Percentiles rank a stretch among this genome's conserved stretches.
Conservation (phyloP, 2,888 invertebrate genomes). For the Abscondita cerata region DNA sequence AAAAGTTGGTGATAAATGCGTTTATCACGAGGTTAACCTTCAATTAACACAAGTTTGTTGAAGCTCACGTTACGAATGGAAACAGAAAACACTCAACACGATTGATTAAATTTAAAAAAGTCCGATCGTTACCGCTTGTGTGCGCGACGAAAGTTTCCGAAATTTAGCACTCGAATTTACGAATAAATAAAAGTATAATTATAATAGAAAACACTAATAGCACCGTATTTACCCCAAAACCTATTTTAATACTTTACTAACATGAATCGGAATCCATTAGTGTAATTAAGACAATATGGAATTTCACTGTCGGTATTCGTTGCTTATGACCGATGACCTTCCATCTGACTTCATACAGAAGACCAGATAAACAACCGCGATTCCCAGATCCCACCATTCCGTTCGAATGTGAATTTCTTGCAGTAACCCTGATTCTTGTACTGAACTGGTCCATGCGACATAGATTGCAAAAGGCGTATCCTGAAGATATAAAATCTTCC, state of each 20-base stretch:
- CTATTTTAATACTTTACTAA: conserved; percentile 30
- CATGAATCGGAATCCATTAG: conserved; percentile 22
- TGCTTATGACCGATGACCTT: conserved; percentile 35
- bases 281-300: conserved; percentile 37
- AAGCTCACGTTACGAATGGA: too few species aligned
- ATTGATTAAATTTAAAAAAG: too few species aligned
- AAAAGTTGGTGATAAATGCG: too few species aligned
- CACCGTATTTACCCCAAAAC: conserved; percentile 30
- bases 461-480: conserved; percentile 52
- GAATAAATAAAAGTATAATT: neutral
- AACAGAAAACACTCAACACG: too few species aligned
- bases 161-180: too few species aligned
- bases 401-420: conserved; percentile 19
- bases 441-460: conserved; percentile 58
- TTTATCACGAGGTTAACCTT: too few species aligned
- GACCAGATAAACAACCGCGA: conserved; percentile 30
- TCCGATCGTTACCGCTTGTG: too few species aligned
- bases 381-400: conserved; percentile 32
- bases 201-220: neutral
- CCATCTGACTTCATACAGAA: conserved; percentile 27
- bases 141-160: too few species aligned
- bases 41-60: too few species aligned
- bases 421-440: conserved; percentile 56
- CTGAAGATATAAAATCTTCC: conserved; percentile 57
- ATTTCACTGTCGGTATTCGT: conserved; percentile 51